Evolutionary conservation across 2,888 invertebrate species (phyloP).

Genomic region (Drosophila paramelanica): DNA sequence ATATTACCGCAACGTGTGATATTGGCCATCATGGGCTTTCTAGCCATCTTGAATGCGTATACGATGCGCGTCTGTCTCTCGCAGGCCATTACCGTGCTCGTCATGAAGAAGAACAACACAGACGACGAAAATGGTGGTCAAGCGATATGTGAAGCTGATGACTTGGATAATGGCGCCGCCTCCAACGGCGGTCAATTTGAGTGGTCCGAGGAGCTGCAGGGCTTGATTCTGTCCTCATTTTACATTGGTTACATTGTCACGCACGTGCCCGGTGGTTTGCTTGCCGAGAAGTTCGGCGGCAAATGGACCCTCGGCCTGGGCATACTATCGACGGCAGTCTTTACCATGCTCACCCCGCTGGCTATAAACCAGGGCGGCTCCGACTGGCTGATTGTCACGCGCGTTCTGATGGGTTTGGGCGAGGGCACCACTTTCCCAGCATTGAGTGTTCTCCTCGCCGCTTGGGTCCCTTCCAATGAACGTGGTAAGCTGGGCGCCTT

Average conservation of each 20-base stretch:
- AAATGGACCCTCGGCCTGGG: constrained; percentile 93
- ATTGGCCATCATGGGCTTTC: constrained; percentile 89
- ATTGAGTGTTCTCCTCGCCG: constrained; percentile 91
- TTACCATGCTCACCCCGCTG: constrained; percentile 92
- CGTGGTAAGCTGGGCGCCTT: constrained; percentile 91
- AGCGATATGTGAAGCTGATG: constrained; percentile 75
- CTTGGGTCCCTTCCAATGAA: constrained; percentile 93
- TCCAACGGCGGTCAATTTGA: constrained; percentile 83
- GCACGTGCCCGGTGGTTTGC: constrained; percentile 92
- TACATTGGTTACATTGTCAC: constrained; percentile 94
- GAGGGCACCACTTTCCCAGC: constrained; percentile 95
- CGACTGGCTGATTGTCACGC: constrained; percentile 89
- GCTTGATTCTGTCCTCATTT: constrained; percentile 92
- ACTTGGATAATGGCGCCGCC: constrained; percentile 44
- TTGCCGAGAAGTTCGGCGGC: constrained; percentile 93
- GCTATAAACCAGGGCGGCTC: constrained; percentile 88
- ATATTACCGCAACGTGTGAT: constrained; percentile 88
- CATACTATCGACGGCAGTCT: constrained; percentile 92
- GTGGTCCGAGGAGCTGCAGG: constrained; percentile 90
- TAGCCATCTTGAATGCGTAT: constrained; percentile 90
- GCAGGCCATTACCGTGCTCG: constrained; percentile 90
- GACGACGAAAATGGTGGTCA: constrained; percentile 39
- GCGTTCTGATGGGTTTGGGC: constrained; percentile 93
- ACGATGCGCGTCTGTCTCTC: constrained; percentile 91
- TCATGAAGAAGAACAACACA: constrained; percentile 81